These are phyloP conservation scores for Perdita meconis DNA, from an alignment of 2,888 invertebrate genomes.

Conservation along the genomic window DNA sequence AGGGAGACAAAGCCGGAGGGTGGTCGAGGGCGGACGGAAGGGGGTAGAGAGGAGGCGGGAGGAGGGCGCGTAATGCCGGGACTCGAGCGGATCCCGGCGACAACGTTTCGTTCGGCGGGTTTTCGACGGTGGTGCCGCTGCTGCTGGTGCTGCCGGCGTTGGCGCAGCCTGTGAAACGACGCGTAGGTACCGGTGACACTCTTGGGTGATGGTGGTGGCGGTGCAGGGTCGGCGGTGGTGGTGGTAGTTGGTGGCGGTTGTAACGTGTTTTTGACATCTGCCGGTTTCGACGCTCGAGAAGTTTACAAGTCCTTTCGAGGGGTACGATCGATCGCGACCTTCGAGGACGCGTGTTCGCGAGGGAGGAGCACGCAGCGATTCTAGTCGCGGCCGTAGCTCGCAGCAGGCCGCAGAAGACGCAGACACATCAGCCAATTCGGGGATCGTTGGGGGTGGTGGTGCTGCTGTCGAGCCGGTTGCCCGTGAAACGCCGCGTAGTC, in stretches of 20 bases:
- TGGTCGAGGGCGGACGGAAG: constrained; percentile 14
- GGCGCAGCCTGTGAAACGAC: constrained; percentile 58
- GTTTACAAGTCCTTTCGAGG: constrained; percentile 7
- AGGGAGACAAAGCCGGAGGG: background rate
- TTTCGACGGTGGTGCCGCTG: constrained; percentile 53
- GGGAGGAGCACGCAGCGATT: constrained; percentile 32
- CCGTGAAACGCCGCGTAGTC: constrained; percentile 26
- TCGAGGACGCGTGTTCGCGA: constrained; percentile 54
- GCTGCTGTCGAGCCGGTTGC: constrained; percentile 28
- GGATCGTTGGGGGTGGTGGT: constrained; percentile 23
- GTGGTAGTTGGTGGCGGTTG: constrained; percentile 31
- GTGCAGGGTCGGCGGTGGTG: constrained; percentile 36
- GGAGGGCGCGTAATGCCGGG: constrained; percentile 55
- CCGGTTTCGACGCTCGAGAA: constrained; percentile 9
- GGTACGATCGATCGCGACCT: constrained; percentile 69
- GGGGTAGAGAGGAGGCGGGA: constrained; percentile 31
- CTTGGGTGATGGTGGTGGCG: constrained; percentile 16
- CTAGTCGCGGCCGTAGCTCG: constrained; percentile 10
- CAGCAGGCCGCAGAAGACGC: background rate
- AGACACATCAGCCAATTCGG: constrained; percentile 1
- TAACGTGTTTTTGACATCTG: constrained; percentile 38
- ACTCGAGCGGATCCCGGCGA: constrained; percentile 65
- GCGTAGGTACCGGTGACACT: constrained; percentile 37
- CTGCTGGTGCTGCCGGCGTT: constrained; percentile 35
- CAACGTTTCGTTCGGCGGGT: constrained; percentile 50